These are phyloP conservation scores for Regulus satrapa DNA, from an alignment of 2,113 vertebrate species.

Conservation along the genomic window DNA sequence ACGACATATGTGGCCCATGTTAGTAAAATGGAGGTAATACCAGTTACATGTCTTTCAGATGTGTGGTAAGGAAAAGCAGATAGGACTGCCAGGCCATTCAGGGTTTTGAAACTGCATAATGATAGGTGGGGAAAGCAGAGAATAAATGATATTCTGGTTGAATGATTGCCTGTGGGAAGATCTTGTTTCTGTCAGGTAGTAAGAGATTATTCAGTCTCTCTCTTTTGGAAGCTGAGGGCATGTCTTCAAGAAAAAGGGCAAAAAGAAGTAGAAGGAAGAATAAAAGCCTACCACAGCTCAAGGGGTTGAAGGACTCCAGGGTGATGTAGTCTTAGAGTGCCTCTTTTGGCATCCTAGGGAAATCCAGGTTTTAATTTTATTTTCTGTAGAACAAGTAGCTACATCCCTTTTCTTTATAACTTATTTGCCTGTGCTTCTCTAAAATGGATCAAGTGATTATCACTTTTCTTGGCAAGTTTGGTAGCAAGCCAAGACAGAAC, in stretches of 20 bases:
- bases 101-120: not conserved
- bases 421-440: not conserved
- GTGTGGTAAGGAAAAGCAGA: not conserved
- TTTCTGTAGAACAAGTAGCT: not conserved
- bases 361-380: not conserved
- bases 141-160: conserved; percentile 16
- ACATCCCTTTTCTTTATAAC: not conserved
- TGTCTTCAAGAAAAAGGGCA: not conserved
- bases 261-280: not conserved
- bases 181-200: conserved; percentile 14
- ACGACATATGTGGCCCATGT: not conserved
- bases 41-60: not conserved
- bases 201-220: not conserved
- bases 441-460: not conserved
- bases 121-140: not conserved
- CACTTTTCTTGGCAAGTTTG: not conserved
- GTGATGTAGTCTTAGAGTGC: not conserved
- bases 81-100: not conserved
- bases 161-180: conserved; percentile 23
- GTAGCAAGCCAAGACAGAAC: not conserved
- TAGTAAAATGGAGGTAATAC: not conserved
- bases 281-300: not conserved
- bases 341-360: not conserved
- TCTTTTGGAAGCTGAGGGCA: not conserved
- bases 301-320: not conserved